These are phyloP conservation scores for Eugnorisma glareosa DNA, from an alignment of 2,888 invertebrate species.

Conservation along the genomic window DNA sequence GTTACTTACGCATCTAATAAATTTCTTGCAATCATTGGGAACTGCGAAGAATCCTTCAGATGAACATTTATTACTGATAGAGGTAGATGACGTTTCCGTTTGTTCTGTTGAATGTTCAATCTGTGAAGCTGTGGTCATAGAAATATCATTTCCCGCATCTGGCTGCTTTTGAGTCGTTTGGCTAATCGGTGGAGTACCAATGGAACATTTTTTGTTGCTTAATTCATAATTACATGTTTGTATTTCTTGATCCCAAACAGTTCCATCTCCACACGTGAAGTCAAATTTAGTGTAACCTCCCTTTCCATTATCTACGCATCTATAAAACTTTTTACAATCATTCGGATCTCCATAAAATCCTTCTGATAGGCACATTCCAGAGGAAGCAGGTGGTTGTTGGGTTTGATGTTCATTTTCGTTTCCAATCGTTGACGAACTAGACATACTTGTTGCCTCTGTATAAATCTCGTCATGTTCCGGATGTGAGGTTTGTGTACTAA, in stretches of 20 bases:
- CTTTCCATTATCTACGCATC: conserved; percentile 92
- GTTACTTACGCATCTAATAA: conserved; percentile 92
- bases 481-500: conserved; percentile 55
- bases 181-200: conserved; percentile 1
- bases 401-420: conserved; percentile 50
- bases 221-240: conserved; percentile 90
- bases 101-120: conserved; percentile 49
- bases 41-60: conserved; percentile 93
- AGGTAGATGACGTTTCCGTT: conserved; percentile 56
- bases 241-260: conserved; percentile 91
- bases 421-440: conserved; percentile 51
- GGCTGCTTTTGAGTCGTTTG: conserved; percentile 37
- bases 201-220: conserved; percentile 65
- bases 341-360: conserved; percentile 92
- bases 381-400: conserved; percentile 58
- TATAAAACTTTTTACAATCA: conserved; percentile 93
- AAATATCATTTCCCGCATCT: conserved; percentile 17
- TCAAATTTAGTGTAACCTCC: conserved; percentile 92
- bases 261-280: conserved; percentile 93
- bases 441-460: conserved; percentile 56
- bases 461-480: conserved; percentile 61
- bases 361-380: conserved; percentile 87
- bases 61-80: conserved; percentile 80
- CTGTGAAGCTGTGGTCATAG: conserved; percentile 52
- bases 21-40: conserved; percentile 92